phyloP scores from a whole-genome alignment of 2,113 vertebrate genomes.

The Leucoraja erinaceus region DNA sequence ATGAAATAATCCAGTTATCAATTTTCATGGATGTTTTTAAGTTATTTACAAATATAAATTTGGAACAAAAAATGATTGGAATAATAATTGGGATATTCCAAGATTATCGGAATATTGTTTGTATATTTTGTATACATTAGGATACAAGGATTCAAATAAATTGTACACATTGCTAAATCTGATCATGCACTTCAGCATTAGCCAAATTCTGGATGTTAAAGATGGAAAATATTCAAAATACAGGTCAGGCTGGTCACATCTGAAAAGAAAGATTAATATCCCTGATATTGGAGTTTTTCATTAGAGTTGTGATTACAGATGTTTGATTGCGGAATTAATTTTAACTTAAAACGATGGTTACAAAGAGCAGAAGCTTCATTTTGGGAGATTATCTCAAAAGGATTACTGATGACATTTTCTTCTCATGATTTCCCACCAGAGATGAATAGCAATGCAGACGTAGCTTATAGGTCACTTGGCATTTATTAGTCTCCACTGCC shows the following conservation, averaged over 20 bases:
- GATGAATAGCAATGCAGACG: slow-evolving; percentile 47
- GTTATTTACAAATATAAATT: too few relatives aligned
- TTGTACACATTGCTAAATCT: background rate
- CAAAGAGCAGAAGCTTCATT: background rate
- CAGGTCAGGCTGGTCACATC: background rate
- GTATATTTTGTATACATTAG: background rate
- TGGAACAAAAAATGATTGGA: too few relatives aligned
- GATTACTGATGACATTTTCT: slow-evolving; percentile 31
- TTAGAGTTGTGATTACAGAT: background rate
- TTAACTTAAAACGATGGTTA: background rate
- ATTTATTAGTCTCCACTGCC: slow-evolving; percentile 46
- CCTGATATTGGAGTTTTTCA: background rate
- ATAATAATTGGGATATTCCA: too few relatives aligned
- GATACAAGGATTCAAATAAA: background rate
- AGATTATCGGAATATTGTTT: background rate
- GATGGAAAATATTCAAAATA: background rate
- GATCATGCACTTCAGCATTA: background rate
- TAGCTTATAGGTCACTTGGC: slow-evolving; percentile 45
- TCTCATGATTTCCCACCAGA: slow-evolving; percentile 16
- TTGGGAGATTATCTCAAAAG: background rate
- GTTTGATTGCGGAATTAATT: background rate
- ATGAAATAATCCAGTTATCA: background rate
- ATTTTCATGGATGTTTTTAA: too few relatives aligned
- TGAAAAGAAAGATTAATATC: background rate
- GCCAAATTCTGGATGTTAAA: background rate